These are phyloP conservation scores for Calidris pugnax DNA, from an alignment of 2,113 vertebrate genomes.

Conservation along the genomic window DNA sequence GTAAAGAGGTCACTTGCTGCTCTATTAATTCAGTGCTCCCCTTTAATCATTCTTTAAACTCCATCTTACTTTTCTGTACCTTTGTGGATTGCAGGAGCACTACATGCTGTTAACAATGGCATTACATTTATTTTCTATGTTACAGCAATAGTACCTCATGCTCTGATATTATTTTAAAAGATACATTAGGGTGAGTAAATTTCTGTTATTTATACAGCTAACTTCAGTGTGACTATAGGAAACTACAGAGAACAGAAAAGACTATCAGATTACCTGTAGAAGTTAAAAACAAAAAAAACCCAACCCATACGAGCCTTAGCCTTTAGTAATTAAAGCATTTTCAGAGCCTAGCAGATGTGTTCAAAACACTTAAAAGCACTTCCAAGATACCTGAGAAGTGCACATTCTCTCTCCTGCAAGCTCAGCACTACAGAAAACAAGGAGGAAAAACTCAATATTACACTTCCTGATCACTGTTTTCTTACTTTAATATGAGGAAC, in stretches of 20 bases:
- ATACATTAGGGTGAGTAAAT: background rate
- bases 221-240: background rate
- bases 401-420: background rate
- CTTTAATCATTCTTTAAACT: background rate
- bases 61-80: background rate
- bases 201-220: background rate
- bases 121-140: background rate
- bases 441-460: background rate
- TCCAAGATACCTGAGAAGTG: background rate
- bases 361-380: background rate
- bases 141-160: background rate
- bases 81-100: background rate
- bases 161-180: background rate
- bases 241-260: background rate
- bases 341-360: background rate
- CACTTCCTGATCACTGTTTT: background rate
- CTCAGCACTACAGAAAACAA: background rate
- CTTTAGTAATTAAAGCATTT: background rate
- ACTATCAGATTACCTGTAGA: background rate
- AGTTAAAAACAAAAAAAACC: background rate
- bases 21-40: background rate
- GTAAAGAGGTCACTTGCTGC: background rate
- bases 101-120: background rate
- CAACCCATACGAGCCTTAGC: background rate
- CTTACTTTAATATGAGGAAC: background rate